Evolutionary conservation across 2,113 vertebrate genomes (phyloP).

Genomic region (Cyprinus carpio): DNA sequence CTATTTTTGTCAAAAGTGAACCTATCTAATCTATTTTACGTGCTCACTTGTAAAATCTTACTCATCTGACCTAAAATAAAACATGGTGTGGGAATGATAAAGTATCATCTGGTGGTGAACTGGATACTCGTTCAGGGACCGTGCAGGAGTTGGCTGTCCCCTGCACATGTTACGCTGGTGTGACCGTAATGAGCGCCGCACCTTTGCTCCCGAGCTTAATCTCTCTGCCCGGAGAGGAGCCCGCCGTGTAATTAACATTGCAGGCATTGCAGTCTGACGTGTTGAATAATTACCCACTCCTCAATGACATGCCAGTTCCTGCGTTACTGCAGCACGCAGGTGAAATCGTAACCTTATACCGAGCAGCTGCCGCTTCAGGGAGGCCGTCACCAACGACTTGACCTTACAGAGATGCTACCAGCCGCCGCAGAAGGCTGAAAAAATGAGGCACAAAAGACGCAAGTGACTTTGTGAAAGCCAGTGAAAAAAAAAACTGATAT

Average conservation of each 20-base stretch:
- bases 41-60: not conserved
- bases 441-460: not conserved
- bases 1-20: not conserved
- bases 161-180: conserved; percentile 30
- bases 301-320: conserved; percentile 70
- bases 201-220: conserved; percentile 44
- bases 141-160: not conserved
- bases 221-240: conserved; percentile 57
- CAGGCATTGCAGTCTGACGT: conserved; percentile 69
- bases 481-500: not conserved
- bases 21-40: not conserved
- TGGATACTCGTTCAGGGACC: conserved; percentile 41
- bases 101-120: conserved; percentile 42
- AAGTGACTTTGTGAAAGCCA: too few relatives aligned
- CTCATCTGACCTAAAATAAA: conserved; percentile 44
- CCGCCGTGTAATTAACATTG: conserved; percentile 71
- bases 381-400: conserved; percentile 48
- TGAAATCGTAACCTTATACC: conserved; percentile 84
- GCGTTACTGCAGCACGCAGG: conserved; percentile 71
- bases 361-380: conserved; percentile 80
- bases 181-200: conserved; percentile 26
- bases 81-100: conserved; percentile 17
- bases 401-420: conserved; percentile 57
- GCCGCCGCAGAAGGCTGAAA: not conserved
- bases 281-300: conserved; percentile 69